A percentile compares a stretch with the other conserved stretches of the same genome.
Evolutionary conservation across 1,140 invertebrate genomes (phyloP).

Genomic region (Tribolium madens): DNA sequence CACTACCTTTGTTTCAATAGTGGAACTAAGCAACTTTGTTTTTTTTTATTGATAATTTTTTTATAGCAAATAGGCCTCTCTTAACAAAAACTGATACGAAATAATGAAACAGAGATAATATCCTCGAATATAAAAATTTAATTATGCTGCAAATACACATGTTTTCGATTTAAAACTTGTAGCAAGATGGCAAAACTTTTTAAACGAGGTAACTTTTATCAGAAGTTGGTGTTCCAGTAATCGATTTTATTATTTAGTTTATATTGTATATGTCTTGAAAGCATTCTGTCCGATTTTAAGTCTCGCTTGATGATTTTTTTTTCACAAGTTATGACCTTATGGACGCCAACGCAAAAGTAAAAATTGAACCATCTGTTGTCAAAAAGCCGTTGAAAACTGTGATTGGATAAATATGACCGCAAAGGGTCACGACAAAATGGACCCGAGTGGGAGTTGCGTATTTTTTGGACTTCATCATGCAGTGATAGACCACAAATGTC

Average conservation of each 20-base stretch:
- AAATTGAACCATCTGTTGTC: not conserved
- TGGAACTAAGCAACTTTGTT: too few species aligned
- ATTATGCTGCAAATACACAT: not conserved
- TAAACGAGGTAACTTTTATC: not conserved
- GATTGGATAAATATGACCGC: too few species aligned
- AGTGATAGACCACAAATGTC: constrained; percentile 65
- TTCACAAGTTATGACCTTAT: not conserved
- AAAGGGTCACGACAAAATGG: too few species aligned
- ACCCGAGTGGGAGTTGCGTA: constrained; percentile 56
- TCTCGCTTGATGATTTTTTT: not conserved
- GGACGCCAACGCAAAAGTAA: not conserved
- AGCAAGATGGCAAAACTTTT: not conserved
- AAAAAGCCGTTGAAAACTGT: too few species aligned
- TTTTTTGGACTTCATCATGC: constrained; percentile 63
- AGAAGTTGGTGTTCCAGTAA: not conserved
- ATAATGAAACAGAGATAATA: not conserved
- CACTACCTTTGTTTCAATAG: too few species aligned
- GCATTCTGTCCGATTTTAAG: not conserved
- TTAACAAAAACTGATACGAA: not conserved
- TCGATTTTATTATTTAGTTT: not conserved
- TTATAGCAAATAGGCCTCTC: too few species aligned
- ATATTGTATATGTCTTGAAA: not conserved
- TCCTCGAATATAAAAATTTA: constrained; percentile 20
- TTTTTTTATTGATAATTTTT: too few species aligned
- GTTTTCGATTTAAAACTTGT: not conserved